These are phyloP conservation scores for Wasmannia auropunctata DNA, from an alignment of 1,140 invertebrate genomes.

Conservation along the genomic window DNA sequence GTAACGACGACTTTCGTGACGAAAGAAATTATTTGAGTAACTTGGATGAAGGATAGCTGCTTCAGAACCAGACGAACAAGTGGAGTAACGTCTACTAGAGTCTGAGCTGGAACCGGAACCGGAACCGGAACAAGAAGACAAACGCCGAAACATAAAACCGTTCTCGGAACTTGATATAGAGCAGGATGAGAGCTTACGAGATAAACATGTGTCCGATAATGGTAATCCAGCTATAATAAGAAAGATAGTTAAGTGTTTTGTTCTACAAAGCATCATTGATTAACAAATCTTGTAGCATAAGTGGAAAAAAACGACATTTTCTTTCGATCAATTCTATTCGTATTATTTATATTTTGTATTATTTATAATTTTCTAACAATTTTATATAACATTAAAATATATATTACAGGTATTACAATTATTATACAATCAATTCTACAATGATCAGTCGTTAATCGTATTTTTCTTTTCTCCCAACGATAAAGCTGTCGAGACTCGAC, in stretches of 20 bases:
- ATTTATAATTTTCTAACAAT: background rate
- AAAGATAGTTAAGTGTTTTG: background rate
- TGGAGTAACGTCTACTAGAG: slow-evolving; percentile 81
- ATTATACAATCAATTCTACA: background rate
- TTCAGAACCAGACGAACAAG: slow-evolving; percentile 83
- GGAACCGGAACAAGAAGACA: slow-evolving; percentile 82
- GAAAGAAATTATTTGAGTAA: slow-evolving; percentile 77
- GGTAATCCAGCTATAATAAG: slow-evolving; percentile 71
- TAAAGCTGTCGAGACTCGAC: background rate
- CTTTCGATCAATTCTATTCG: background rate
- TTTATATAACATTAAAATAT: background rate
- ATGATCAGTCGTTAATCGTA: too few relatives aligned
- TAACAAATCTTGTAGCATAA: background rate
- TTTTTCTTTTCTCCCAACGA: background rate
- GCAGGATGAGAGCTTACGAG: slow-evolving; percentile 87
- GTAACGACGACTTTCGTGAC: slow-evolving; percentile 78
- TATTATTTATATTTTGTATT: background rate
- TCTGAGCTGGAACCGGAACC: slow-evolving; percentile 82
- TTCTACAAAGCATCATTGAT: background rate
- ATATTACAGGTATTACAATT: background rate
- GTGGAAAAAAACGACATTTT: background rate
- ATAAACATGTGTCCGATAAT: slow-evolving; percentile 88
- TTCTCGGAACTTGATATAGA: slow-evolving; percentile 86
- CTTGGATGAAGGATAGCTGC: slow-evolving; percentile 78
- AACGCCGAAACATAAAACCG: slow-evolving; percentile 78